Evolutionary conservation across 2,797 vertebrate species (phyloP), one percentile per base, ranked within the genome.

Genomic region (Mormyrus hasselquistii): DNA sequence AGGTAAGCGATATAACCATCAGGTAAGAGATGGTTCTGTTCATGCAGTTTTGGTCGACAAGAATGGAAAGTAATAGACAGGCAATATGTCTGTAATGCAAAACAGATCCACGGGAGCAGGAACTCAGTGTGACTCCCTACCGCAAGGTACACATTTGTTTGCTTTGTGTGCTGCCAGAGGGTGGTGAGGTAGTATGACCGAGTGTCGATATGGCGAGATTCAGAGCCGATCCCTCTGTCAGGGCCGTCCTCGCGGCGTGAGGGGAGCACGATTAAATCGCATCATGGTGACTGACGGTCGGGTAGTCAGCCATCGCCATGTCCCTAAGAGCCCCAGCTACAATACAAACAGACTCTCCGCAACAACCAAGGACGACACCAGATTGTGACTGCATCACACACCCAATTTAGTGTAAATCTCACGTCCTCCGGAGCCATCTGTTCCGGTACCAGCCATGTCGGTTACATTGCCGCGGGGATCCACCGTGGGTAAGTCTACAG

Each of bases 181-280:
- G 14, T 10, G 19, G 50, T 44, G 44, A 86, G n/a, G 38, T 6
- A 57, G 8, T 1, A 16, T 79, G 84, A 87, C 9, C 9, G 65
- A 7, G 25, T 52, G 62, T 89, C 89, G 34, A 79, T 87, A 82
- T 25, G 34, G 62, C 62, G 65, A 10, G 29, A 76, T 87, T 79
- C 34, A 82, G 44, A 59, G 84, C 19, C 62, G 34, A 76, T 87
- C n/a, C 84, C 34, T 87, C n/a, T 57, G 34, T 79, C 65, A 89
- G 52, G 12, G 19, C n/a, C 25, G 52, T 79, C 84, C 84, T 41
- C 9, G n/a, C 34, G 5, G 34, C 29, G 5, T 87, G 34, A 38
- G n/a, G 22, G 59, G 19, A 29, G 19, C 49, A 4, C 2, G 34
- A 73, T 49, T 55, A 53, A 49, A 86, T 53, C 1, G 19, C 89